Conservation (phyloP, 2,113 vertebrate species). For the Sylvilagus bachmani region DNA sequence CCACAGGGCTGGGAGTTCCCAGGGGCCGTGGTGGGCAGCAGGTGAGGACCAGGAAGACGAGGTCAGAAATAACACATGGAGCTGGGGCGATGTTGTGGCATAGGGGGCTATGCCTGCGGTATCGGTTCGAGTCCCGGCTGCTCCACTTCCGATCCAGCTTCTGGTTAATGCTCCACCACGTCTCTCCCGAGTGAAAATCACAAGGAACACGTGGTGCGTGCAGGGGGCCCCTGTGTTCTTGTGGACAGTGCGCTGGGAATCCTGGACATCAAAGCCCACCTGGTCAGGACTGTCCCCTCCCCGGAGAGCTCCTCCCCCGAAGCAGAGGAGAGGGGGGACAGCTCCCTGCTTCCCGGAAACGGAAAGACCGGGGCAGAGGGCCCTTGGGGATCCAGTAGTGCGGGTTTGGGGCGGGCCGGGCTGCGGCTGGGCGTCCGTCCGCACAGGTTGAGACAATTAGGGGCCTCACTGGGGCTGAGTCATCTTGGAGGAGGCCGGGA, state of each 20-base stretch:
- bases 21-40: not conserved
- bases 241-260: not conserved
- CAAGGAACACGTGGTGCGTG: not conserved
- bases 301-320: not conserved
- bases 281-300: not conserved
- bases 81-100: no score
- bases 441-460: conserved; percentile 73
- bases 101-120: no score
- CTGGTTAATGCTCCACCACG: no score
- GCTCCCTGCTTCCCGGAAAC: not conserved
- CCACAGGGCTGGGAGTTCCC: not conserved
- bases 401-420: not conserved
- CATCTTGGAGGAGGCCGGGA: conserved; percentile 42
- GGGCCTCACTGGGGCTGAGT: conserved; percentile 73
- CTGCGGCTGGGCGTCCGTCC: conserved; percentile 57
- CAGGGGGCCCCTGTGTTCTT: not conserved
- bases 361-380: not conserved
- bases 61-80: not conserved
- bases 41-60: not conserved
- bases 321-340: not conserved
- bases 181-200: not conserved
- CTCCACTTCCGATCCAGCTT: no score
- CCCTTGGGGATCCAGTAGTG: not conserved
- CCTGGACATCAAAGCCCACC: no score
- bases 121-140: no score